Evolutionary conservation across 2,888 invertebrate species (phyloP), one percentile per base, ranked within the genome.

Genomic region (Eupithecia subumbrata): DNA sequence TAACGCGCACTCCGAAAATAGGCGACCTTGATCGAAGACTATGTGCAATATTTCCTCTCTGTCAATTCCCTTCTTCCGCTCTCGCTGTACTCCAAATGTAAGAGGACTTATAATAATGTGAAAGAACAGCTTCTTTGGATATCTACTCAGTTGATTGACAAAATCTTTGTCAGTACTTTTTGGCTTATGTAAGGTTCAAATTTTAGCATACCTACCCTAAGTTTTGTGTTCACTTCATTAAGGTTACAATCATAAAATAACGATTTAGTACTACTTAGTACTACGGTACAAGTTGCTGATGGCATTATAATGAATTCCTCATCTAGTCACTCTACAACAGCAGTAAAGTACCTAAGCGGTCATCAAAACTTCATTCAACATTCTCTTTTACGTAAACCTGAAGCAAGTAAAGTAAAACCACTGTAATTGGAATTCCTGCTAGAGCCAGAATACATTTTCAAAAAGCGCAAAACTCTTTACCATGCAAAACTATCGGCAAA

Each of bases 401-500:
- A 60, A 56, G 56, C 18, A 66, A 37, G 37, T 66, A 37, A 56
- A 60, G 22, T 60, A 64, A 22, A 76, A 74, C 64, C 52, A 52
- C 68, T 74, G 71, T 78, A 75, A 78, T 78, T 78, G 75, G 74
- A 81, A 79, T 81, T 73, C 68, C 74, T 63, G 77, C 34, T 72
- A 43, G 68, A 56, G 60, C 73, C 74, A 56, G 77, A 79, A 79
- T 76, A 79, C 71, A 77, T 79, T 80, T 79, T 78, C 76, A 76
- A 67, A 72, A 72, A 74, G 75, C 60, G 67, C 74, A 77, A 74
- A 78, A 77, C 80, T 78, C 69, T 78, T 84, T 81, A 78, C 78
- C 71, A 82, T 80, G 82, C 84, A 81, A 81, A 85, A 81, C 79
- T 81, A 81, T 75, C 77, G 77, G 76, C 79, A 81, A 84, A 80